A percentile compares a stretch with the other conserved stretches of the same genome.
These are phyloP conservation scores for Oriolus oriolus DNA, from an alignment of 2,113 vertebrate species.

Conservation along the genomic window DNA sequence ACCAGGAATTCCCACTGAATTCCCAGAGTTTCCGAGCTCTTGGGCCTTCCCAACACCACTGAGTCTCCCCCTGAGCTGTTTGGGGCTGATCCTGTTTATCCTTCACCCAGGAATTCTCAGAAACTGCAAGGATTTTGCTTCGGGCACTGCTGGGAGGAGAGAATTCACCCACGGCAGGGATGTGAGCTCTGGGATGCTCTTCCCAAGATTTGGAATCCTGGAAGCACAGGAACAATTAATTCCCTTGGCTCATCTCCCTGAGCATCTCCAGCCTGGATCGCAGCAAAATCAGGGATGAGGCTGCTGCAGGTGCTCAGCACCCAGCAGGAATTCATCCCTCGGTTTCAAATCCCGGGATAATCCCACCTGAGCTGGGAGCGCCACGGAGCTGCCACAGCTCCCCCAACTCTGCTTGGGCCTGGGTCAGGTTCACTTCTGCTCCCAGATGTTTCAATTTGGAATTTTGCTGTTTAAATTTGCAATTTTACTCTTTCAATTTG, in stretches of 20 bases:
- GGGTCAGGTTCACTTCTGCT: too few species aligned
- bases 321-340: not conserved
- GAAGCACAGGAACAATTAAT: not conserved
- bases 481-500: too few species aligned
- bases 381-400: too few species aligned
- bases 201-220: not conserved
- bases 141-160: too few species aligned
- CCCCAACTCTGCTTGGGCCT: too few species aligned
- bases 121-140: not conserved
- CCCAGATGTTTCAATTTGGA: too few species aligned
- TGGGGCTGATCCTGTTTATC: not conserved
- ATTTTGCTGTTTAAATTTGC: not conserved
- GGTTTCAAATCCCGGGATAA: not conserved
- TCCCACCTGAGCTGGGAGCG: not conserved
- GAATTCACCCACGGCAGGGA: rapidly evolving
- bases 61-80: not conserved
- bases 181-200: not conserved
- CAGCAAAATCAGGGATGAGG: not conserved
- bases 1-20: not conserved
- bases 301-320: not conserved
- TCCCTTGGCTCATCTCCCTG: rapidly evolving
- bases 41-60: not conserved
- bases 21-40: not conserved
- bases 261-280: not conserved
- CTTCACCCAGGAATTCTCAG: not conserved